Evolutionary conservation across 2,113 vertebrate species (phyloP), one percentile per base, ranked within the genome.

Genomic region (Dolichotis patagonum): DNA sequence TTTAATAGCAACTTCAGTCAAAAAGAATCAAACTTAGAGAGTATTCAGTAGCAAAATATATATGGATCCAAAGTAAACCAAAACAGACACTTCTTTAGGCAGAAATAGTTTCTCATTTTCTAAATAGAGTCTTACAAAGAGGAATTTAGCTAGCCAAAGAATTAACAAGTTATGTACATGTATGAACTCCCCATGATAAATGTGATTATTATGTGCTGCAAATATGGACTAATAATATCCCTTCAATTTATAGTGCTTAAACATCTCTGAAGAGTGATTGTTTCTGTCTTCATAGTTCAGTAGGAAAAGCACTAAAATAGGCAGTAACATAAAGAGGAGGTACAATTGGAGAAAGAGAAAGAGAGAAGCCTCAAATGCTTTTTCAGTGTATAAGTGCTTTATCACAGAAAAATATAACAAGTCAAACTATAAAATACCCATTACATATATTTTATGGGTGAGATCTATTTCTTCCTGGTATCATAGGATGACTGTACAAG

Each of bases 11-110:
- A 81, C 73, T 71, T 24, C 46, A 85, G 3, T 54, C 65, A 67
- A 93, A 58, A n/a, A 67, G 93, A 75, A 94, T n/a, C 35, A 88
- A 87, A n/a, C 38, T 65, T n/a, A 54, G 52, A 86, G 22, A 96
- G 30, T 24, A 60, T 24, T 80, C 71, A 78, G 11, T 80, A 81
- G 38, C 63, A 81, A 89, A 86, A 81, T 28, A 73, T 13, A 32
- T 88, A 46, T 67, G 24, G 20, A 13, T 94, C 32, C 32, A 88
- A 43, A 88, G 1, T 35, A 8, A 87, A 94, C n/a, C 12, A n/a
- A 86, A 90, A 63, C 26, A 63, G 38, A 20, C 24, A 86, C 43
- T 52, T 93, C 80, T 46, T 62, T 54, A 88, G 1, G 19, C 71
- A 58, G 16, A 58, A 20, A 77, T 9, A 30, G n/a, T 2, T 60